These are phyloP conservation scores for Sitta carolinensis DNA, from an alignment of 2,797 vertebrate genomes.

Conservation along the genomic window DNA sequence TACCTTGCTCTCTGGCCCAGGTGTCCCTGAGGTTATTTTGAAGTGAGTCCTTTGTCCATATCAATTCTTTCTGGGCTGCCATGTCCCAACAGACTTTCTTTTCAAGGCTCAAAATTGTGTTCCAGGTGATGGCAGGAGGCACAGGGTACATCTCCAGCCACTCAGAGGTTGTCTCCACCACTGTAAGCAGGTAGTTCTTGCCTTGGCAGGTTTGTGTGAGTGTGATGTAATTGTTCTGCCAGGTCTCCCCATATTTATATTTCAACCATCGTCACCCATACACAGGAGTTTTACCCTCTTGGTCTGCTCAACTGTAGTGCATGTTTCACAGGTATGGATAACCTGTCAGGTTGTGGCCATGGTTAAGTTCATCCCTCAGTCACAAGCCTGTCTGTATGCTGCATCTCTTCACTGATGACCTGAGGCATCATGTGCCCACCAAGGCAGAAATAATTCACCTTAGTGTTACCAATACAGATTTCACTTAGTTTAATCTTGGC, in stretches of 20 bases:
- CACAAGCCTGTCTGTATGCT: neutral
- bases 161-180: neutral
- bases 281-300: neutral
- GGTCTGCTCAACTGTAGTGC: neutral
- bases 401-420: neutral
- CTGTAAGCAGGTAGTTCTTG: rapidly evolving
- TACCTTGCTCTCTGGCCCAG: rapidly evolving
- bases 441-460: neutral
- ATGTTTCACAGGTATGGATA: neutral
- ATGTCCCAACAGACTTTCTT: neutral
- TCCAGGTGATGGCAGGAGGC: neutral
- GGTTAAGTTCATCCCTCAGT: neutral
- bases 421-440: neutral
- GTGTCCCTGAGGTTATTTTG: neutral
- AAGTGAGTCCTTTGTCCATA: rapidly evolving
- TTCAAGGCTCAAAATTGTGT: neutral
- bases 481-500: neutral
- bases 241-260: neutral
- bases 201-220: neutral
- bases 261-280: rapidly evolving
- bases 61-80: neutral
- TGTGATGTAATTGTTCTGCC: neutral
- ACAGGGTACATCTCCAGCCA: neutral
- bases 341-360: neutral
- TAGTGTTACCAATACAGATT: neutral